Base-by-base conservation (phyloP, 2,797 vertebrate genomes). In the Enteromius anoplus region DNA sequence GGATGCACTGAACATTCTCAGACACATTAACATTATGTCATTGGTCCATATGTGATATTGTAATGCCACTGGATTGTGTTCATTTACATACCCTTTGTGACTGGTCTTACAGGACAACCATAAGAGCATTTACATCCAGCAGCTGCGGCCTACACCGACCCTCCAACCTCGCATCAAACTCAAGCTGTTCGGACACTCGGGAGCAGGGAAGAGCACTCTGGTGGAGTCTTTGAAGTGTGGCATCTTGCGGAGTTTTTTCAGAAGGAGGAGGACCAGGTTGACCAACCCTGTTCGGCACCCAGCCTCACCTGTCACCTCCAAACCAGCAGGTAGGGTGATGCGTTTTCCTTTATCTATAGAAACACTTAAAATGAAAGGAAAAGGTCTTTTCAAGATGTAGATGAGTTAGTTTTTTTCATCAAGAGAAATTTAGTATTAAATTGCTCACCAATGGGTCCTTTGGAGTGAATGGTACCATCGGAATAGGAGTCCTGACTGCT, bases 151-250 rank as follows among this genome's bases (percentile, higher is more conserved):
- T 84, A 96, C 95, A 0, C 96, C 96, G 92, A 96, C 92, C 12
- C 91, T 93, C 0, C 98, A 99, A 89, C 94, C 96, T 0, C 90
- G 96, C 65, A 95, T 99, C 90, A 99, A 98, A 85, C 93, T 99
- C 66, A 99, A 99, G 89, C 91, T 99, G 83, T 97, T 99, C 1
- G 98, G 98, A 42, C 95, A 98, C 85, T 94, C 95, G 0, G 96
- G 96, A 0, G 86, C 96, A 0, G 97, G 98, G 42, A 99, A 99
- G 87, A 98, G 96, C 81, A 94, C 96, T 0, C 94, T 99, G 0
- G 94, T 99, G 84, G 98, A 99, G 86, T 99, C 97, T 29, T 95
- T 99, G 77, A 98, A 97, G 75, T 99, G 98, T 0, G 98, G 98
- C 62, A 96, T 99, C 87, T 92, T 99, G 84, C 92, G 98, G 87